These are phyloP conservation scores for Digitonthophagus gazella DNA, from an alignment of 2,888 invertebrate genomes.

Conservation along the genomic window DNA sequence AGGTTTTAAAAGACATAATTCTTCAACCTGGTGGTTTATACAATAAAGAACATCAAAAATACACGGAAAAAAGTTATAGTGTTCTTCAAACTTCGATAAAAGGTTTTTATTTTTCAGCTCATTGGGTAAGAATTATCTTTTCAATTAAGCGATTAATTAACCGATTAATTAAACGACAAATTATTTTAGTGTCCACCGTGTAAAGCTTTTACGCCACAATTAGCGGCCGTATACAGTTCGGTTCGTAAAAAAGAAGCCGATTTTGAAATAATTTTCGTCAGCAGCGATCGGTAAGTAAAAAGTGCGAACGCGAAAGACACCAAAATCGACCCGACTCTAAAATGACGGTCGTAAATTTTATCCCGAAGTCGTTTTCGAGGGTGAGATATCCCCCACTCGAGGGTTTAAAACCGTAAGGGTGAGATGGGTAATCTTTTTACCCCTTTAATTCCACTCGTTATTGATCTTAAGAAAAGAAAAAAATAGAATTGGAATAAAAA, in stretches of 20 bases:
- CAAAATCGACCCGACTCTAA: too few relatives aligned
- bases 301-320: too few relatives aligned
- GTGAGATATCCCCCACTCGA: too few relatives aligned
- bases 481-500: too few relatives aligned
- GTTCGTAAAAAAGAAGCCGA: conserved; percentile 67
- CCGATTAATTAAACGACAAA: background rate
- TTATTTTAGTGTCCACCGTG: conserved; percentile 79
- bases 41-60: conserved; percentile 41
- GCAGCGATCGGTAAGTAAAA: conserved; percentile 72
- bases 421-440: too few relatives aligned
- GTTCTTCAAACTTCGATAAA: conserved; percentile 64
- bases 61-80: conserved; percentile 47
- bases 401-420: too few relatives aligned
- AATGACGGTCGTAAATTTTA: too few relatives aligned
- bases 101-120: conserved; percentile 84
- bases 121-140: conserved; percentile 70
- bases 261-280: conserved; percentile 81
- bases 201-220: conserved; percentile 76
- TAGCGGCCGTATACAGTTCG: conserved; percentile 70
- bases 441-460: too few relatives aligned
- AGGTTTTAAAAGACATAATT: conserved; percentile 54
- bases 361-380: too few relatives aligned
- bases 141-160: background rate
- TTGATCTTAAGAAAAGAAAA: too few relatives aligned
- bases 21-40: conserved; percentile 46